Base-by-base conservation (phyloP, 2,888 invertebrate genomes). In the Macroteleia sp. region DNA sequence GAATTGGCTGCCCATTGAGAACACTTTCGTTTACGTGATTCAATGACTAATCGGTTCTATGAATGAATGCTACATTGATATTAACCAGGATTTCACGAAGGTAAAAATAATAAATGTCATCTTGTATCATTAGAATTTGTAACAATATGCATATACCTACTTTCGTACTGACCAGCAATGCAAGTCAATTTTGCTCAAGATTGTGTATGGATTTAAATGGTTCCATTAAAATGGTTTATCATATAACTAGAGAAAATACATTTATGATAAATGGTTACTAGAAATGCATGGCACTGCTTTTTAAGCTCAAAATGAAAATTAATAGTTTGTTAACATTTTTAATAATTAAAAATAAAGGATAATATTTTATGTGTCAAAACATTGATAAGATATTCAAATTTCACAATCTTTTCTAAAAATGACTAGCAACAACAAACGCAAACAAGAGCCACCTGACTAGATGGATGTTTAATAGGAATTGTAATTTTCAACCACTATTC, bases 41-140 rank as follows among this genome's bases (percentile, higher is more conserved):
- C 86, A 87, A 87, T 90, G 82, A 89, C 88, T 91, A 90, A 88
- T 90, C 88, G 90, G 90, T 91, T 89, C 88, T 91, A 89, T 90
- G 88, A 91, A 91, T 88, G 88, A 90, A 90, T 90, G 90, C 91
- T 90, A 89, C 90, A 86, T 89, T 91, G 87, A 89, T 89, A 90
- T 89, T 89, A 89, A 87, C 90, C 91, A 91, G 91, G 91, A 91
- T 91, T 91, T 91, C 86, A 90, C 90, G 85, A 91, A 91, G 91
- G 91, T 91, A 91, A 91, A 89, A 86, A 89, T 81, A 87, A 84
- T 83, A 86, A 84, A 85, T 89, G 87, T 90, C 87, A 90, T 89
- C 88, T 90, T 90, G 89, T 84, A 83, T 87, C 86, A 83, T 85
- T 86, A 87, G 86, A 85, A 78, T 75, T 85, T 83, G 82, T 85